phyloP scores from a whole-genome alignment of 2,888 invertebrate genomes.

The Andrena marginata region DNA sequence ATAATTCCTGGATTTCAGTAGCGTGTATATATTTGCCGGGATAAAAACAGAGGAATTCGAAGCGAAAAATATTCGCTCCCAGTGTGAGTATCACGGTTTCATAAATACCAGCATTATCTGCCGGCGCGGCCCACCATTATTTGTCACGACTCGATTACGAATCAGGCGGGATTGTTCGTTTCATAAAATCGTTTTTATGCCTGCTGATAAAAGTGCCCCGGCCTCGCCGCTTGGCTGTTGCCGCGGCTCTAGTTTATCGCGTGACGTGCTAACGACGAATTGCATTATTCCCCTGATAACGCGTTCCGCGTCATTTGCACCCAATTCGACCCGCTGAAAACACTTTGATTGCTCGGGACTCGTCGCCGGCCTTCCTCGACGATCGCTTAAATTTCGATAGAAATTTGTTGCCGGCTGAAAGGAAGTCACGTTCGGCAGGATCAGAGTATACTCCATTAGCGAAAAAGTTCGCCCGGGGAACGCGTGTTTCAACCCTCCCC shows the following conservation, averaged over 20 bases:
- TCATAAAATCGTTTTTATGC: slow-evolving; percentile 29
- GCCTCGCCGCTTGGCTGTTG: too few relatives aligned
- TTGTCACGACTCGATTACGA: slow-evolving; percentile 26
- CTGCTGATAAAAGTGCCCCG: slow-evolving; percentile 19
- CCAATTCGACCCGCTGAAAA: slow-evolving; percentile 1
- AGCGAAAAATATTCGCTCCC: slow-evolving; percentile 1
- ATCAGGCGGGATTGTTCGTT: slow-evolving; percentile 31
- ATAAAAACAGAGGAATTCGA: slow-evolving; percentile 7
- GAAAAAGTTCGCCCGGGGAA: neutral
- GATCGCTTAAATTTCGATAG: neutral
- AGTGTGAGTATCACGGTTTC: slow-evolving; percentile 6
- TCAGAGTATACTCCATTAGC: slow-evolving; percentile 2
- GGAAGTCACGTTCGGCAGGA: neutral
- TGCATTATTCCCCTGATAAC: neutral
- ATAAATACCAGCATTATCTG: slow-evolving; percentile 53
- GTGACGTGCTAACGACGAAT: neutral
- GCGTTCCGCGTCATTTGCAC: neutral
- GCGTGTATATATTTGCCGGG: neutral
- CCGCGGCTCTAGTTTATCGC: slow-evolving; percentile 15
- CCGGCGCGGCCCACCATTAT: slow-evolving; percentile 15
- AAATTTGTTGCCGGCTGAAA: neutral
- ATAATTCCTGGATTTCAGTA: slow-evolving; percentile 5
- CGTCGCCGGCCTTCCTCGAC: neutral
- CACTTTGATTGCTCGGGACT: neutral
- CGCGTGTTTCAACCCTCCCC: neutral